Base-by-base conservation (phyloP, 2,113 vertebrate genomes). In the Cercopithecus mona region DNA sequence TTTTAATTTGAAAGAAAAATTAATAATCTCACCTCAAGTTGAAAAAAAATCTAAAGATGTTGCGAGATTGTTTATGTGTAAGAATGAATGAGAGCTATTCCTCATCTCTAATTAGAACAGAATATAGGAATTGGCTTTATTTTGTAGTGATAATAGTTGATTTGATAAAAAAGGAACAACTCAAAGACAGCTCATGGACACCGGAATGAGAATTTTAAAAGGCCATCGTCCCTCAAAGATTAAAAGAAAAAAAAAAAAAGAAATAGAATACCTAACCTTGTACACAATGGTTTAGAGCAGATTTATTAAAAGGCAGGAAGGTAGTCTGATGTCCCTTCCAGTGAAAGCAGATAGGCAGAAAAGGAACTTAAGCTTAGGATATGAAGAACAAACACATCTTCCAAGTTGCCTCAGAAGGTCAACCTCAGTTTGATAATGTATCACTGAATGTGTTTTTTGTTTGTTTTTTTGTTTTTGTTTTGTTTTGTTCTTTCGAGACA, bases 271-370 rank as follows among this genome's bases (percentile, higher is more conserved):
- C 1, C 87, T 43, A 64, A 79, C 2, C 40, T 82, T 32, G 20
- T 61, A 73, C 57, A 16, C 78, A 73, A 32, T 68, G 14, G 23
- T 90, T 90, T 83, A 45, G 68, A 88, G 27, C 59, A 76, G 66
- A 84, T 52, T 83, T 90, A 55, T 84, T 84, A 80, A 92, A 92
- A 94, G 32, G 55, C 52, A 93, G 22, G 48, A 92, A 84, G 12
- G 57, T 6, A 70, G 68, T 78, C 72, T 70, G 12, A 78, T 2
- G 83, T 8, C 7, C 12, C 76, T 73, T 85, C 43, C 48, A 85
- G 9, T 43, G 14, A 40, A 80, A 95, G 43, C 43, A 88, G n/a
- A 45, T 11, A 76, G 27, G 35, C 45, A 40, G 23, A 82, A 83
- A 79, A 93, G 43, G 61, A 93, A 82, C 18, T 22, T 83, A 32